Base-by-base conservation (phyloP, 2,113 vertebrate species). In the Gnathonemus echidnorhynchus region DNA sequence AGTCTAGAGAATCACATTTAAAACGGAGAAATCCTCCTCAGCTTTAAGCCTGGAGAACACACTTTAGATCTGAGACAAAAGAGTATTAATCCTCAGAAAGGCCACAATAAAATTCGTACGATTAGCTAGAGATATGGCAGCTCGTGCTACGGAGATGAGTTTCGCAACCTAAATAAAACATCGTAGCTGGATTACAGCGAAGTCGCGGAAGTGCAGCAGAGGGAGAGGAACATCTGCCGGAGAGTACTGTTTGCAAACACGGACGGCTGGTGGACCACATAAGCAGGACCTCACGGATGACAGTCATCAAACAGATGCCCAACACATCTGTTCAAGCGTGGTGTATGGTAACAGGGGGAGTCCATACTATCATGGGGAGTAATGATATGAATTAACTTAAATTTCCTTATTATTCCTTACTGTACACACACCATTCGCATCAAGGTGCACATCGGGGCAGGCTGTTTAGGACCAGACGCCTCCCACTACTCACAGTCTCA, bases 401-500 rank as follows among this genome's bases (percentile, higher is more conserved):
- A 56, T 62, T 58, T 90, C 35, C 74, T 42, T 80, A 77, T 77
- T 77, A 7, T 80, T 39, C 35, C 56, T 31, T 31, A 13, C n/a
- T 27, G 39, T 80, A 19, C 10, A n/a, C 42, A 45, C n/a, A 49
- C n/a, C 86, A 39, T 53, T 58, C 77, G 5, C 90, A 92, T 31
- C 90, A 66, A 92, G 90, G 92, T 91, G 93, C 93, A 91, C 66
- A 19, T 49, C 93, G 94, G 94, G 94, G 93, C 93, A 93, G 89
- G 93, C 92, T 90, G 93, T 92, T 91, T 92, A 93, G 88, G 92
- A 91, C 92, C 53, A 94, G 94, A 3, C 50, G 6, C 80, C 83
- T 19, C 42, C 39, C 17, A 45, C 11, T 80, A 80, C 74, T 80
- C 74, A 35, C 74, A 0, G 92, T 94, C 93, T 94, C 91, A 91